A percentile compares a stretch with the other conserved stretches of the same genome.
Conservation (phyloP, 2,888 invertebrate species). For the Brachycybe producta region DNA sequence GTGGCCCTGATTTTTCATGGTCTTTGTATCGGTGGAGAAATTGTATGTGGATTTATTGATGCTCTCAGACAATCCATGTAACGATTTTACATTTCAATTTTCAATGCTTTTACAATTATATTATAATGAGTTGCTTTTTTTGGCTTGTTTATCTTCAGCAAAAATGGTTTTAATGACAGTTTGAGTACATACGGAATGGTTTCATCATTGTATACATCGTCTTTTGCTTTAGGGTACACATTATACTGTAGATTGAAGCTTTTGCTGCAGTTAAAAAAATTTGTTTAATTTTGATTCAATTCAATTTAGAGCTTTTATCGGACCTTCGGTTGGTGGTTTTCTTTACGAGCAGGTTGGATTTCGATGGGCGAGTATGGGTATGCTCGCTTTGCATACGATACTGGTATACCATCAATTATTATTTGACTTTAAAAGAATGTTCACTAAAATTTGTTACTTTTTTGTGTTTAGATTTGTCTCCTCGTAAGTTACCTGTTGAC, state of each 20-base stretch:
- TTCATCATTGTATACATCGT: conserved; percentile 80
- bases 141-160: conserved; percentile 37
- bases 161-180: conserved; percentile 63
- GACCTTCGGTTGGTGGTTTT: conserved; percentile 40
- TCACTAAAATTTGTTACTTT: too few relatives aligned
- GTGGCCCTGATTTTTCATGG: conserved; percentile 56
- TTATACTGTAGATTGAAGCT: neutral
- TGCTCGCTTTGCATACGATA: conserved; percentile 49
- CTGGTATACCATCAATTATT: too few relatives aligned
- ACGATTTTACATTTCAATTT: conserved; percentile 33
- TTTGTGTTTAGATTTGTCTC: too few relatives aligned
- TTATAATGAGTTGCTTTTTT: neutral
- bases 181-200: conserved; percentile 79
- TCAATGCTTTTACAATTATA: neutral
- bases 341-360: conserved; percentile 47
- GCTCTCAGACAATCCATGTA: conserved; percentile 67
- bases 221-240: conserved; percentile 61
- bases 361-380: conserved; percentile 53
- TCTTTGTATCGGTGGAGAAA: conserved; percentile 65
- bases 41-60: conserved; percentile 75
- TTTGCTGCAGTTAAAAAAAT: conserved; percentile 1
- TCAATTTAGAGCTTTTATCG: conserved; percentile 49
- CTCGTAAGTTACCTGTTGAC: too few relatives aligned
- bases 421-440: too few relatives aligned
- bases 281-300: conserved; percentile 2